Conservation (phyloP, 2,113 vertebrate species). For the Holacanthus passer region DNA sequence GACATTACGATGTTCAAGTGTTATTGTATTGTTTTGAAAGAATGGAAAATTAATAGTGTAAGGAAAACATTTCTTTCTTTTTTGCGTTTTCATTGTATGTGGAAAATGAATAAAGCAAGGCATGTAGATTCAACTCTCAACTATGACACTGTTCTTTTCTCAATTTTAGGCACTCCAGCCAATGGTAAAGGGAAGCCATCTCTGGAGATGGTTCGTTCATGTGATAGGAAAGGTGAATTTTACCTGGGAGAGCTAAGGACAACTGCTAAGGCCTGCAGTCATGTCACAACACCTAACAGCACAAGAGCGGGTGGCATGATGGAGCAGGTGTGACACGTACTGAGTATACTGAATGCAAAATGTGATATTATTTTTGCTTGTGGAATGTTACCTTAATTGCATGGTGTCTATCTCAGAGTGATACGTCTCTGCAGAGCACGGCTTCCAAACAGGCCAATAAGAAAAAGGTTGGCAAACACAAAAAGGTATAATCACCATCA, state of each 20-base stretch:
- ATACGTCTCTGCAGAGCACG: conserved; percentile 7
- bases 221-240: conserved; percentile 64
- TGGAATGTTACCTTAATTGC: not conserved
- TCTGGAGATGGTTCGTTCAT: conserved; percentile 83
- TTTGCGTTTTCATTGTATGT: not conserved
- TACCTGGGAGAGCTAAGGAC: conserved; percentile 47
- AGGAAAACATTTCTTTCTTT: not conserved
- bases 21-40: not conserved
- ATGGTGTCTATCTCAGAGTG: conserved; percentile 16
- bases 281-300: conserved; percentile 11
- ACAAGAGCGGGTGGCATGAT: conserved; percentile 23
- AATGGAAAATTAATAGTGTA: not conserved
- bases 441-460: conserved; percentile 30
- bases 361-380: not conserved
- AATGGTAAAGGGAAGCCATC: conserved; percentile 82
- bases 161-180: conserved; percentile 71
- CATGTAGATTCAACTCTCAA: not conserved
- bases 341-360: not conserved
- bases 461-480: conserved; percentile 53
- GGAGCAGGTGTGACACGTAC: conserved; percentile 59
- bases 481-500: conserved; percentile 61
- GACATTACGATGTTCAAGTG: not conserved
- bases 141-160: not conserved
- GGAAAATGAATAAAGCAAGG: not conserved
- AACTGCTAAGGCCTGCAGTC: conserved; percentile 46